Percentiles rank a stretch among this genome's conserved stretches.
Conservation (phyloP, 2,113 vertebrate species). For the Alligator mississippiensis region DNA sequence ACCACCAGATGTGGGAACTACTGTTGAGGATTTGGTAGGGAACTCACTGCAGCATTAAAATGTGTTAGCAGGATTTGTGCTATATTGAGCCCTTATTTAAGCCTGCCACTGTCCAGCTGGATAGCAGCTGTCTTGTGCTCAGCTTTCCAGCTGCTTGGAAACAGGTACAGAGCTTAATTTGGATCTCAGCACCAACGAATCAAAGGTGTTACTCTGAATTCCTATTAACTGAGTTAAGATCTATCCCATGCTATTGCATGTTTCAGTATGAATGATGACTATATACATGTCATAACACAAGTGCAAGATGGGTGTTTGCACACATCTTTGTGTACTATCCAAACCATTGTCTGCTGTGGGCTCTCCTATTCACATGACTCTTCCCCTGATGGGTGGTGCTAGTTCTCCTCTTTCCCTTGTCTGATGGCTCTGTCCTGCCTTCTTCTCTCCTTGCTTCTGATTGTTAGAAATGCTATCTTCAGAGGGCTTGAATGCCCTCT, state of each 20-base stretch:
- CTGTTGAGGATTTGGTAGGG: conserved; percentile 14
- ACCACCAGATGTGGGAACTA: conserved; percentile 28
- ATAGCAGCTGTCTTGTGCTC: conserved; percentile 36
- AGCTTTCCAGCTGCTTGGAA: conserved; percentile 35
- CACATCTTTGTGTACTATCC: background rate
- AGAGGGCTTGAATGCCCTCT: too few relatives aligned
- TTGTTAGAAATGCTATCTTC: background rate
- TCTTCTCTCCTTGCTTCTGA: background rate
- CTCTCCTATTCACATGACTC: background rate
- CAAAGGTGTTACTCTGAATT: conserved; percentile 25
- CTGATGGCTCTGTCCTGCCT: background rate
- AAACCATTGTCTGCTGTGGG: background rate
- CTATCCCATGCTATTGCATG: background rate
- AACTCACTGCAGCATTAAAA: conserved; percentile 20
- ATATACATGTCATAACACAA: background rate
- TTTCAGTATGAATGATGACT: background rate
- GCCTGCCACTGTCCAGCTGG: conserved; percentile 56
- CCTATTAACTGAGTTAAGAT: conserved; percentile 3
- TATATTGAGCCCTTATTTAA: conserved; percentile 50
- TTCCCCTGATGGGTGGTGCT: background rate
- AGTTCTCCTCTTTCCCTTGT: background rate
- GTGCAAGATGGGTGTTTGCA: background rate
- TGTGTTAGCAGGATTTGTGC: background rate
- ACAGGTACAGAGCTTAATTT: conserved; percentile 45
- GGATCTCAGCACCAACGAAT: conserved; percentile 55